These are phyloP conservation scores for Cynopterus brachyotis DNA, from an alignment of 2,113 vertebrate species.

Conservation along the genomic window DNA sequence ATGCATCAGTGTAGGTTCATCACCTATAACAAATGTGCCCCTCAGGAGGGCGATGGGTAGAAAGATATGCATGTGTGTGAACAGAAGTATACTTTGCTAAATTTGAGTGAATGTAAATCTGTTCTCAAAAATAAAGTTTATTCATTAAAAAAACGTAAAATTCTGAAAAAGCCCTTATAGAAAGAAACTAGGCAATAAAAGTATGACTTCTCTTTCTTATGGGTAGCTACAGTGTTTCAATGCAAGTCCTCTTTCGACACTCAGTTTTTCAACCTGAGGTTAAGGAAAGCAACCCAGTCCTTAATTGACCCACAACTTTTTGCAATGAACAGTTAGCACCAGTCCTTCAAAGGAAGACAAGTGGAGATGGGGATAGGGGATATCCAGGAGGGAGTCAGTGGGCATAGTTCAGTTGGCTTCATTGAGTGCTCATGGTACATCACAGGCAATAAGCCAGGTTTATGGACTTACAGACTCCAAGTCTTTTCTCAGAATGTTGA, in stretches of 20 bases:
- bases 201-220: neutral
- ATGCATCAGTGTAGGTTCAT: neutral
- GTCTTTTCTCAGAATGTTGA: neutral
- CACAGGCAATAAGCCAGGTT: neutral
- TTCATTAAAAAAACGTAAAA: neutral
- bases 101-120: neutral
- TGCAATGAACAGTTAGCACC: neutral
- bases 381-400: neutral
- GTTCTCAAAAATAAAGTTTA: neutral
- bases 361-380: no score
- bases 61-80: neutral
- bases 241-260: neutral
- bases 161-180: neutral
- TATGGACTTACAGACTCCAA: neutral
- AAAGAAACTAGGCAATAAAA: neutral
- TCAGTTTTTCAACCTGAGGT: neutral
- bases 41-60: neutral
- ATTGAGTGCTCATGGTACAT: neutral
- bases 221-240: neutral
- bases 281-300: neutral
- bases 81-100: neutral
- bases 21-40: neutral
- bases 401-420: neutral
- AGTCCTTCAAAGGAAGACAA: neutral
- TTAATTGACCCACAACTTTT: neutral